Evolutionary conservation across 2,797 vertebrate species (phyloP), one percentile per base, ranked within the genome.

Genomic region (Anomalospiza imberbis): DNA sequence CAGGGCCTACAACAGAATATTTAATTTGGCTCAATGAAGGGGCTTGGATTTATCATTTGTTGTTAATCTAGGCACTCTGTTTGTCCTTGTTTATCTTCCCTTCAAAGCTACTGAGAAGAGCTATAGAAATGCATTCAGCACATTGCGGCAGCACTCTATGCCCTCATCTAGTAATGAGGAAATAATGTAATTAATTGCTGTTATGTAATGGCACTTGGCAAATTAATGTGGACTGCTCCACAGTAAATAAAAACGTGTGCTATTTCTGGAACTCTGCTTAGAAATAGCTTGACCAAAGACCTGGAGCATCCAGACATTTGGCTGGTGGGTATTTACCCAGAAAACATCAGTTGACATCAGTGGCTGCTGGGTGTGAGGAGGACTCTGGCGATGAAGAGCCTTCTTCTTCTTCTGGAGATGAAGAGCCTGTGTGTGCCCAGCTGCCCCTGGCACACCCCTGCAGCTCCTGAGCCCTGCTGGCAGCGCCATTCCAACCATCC

Each of bases 121-220:
- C 68, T 65, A 62, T 68, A 89, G 75, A 91, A 94, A 82, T 38
- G 38, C 60, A 85, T 82, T 79, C 67, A 85, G 83, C 86, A 88
- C 71, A 28, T 63, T 71, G 63, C 60, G 42, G 66, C 92, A 92
- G 61, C 53, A 77, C 67, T 25, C 71, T 74, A 24, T 58, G 71
- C 67, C 92, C 74, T 71, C 71, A 93, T 70, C 55, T 47, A 84
- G 92, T 71, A 93, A 91, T 58, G 81, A 96, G 82, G 91, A 91
- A 95, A 89, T 97, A 82, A 92, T 92, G 67, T 72, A 74, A 93
- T 89, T 95, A 96, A 94, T 94, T 83, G 75, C 60, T 77, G 53
- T 95, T 95, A 93, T 2, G n/a, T 82, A 96, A 94, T 77, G 61
- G 50, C 72, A 85, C 88, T 95, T 94, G 91, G 84, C 68, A 91